Base-by-base conservation (phyloP, 2,888 invertebrate species). In the Ichneumoninae sp. region DNA sequence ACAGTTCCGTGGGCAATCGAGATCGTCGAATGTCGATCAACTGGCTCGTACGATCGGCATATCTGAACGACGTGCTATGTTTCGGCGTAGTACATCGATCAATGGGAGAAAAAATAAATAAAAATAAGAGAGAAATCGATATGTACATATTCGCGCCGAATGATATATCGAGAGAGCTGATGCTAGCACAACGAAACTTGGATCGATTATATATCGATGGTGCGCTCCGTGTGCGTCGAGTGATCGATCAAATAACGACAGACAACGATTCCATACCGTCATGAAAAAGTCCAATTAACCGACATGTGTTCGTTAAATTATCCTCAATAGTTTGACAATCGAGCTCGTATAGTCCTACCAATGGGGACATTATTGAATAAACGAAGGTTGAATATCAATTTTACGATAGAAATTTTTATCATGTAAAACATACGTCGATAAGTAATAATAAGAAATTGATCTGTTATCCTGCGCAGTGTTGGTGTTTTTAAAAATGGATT, bases 261-360 rank as follows among this genome's bases (percentile, higher is more conserved):
- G 73, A 73, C 77, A 54, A 40, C 33, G 63, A 77, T 50, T 69
- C 54, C 84, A 73, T 69, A 60, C 33, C 81, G 36, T 84, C 77
- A 78, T 84, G 77, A 63, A 81, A 84, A 77, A 84, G 81, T 78
- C 81, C 81, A 84, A 84, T 84, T 84, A 84, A 74, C 81, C 65
- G 74, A 57, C 50, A 81, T 74, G 69, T 84, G 69, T 84, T 74
- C 22, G 70, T 74, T 57, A 36, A 81, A 81, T 81, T 78, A 74
- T 50, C 54, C 30, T 75, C 74, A 75, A 74, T 54, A 65, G 74
- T 71, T 75, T 65, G 83, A 79, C 69, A 70, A 70, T 74, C 69
- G 68, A 66, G 6, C 47, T 68, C 40, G 40, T 47, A 13, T 26
- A n/a, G 52, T 52, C 6, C 19, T 1, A 22, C 4, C n/a, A 52